phyloP scores from a whole-genome alignment of 2,888 invertebrate genomes.

The Abrostola triplasia region DNA sequence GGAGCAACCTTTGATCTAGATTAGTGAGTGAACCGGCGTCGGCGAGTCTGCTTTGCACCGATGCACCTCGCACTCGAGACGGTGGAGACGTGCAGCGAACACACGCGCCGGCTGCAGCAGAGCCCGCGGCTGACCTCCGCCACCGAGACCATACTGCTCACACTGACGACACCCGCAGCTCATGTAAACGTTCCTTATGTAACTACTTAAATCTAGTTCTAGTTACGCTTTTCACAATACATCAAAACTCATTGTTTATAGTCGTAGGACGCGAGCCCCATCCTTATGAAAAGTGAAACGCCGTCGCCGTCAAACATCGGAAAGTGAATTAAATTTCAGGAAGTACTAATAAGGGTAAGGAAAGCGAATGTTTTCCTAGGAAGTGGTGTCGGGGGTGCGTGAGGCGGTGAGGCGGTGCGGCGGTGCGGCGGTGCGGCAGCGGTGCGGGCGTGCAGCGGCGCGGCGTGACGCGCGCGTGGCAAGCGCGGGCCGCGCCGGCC shows the following conservation, averaged over 20 bases:
- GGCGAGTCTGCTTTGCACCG: slow-evolving; percentile 39
- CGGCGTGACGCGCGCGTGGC: slow-evolving; percentile 59
- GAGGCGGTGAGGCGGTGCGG: slow-evolving; percentile 52
- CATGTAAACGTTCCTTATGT: slow-evolving; percentile 50
- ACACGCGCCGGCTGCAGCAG: background rate
- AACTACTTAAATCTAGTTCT: slow-evolving; percentile 22
- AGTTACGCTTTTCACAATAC: slow-evolving; percentile 18
- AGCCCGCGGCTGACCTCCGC: slow-evolving; percentile 7
- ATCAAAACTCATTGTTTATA: slow-evolving; percentile 7
- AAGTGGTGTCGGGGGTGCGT: slow-evolving; percentile 64
- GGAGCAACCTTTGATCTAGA: slow-evolving; percentile 52
- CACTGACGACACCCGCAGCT: slow-evolving; percentile 20
- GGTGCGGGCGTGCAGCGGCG: slow-evolving; percentile 57
- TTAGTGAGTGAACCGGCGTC: slow-evolving; percentile 44
- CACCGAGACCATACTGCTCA: background rate
- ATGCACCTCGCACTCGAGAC: slow-evolving; percentile 32
- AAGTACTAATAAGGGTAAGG: slow-evolving; percentile 66
- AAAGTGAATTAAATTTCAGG: slow-evolving; percentile 64
- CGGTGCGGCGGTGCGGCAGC: slow-evolving; percentile 34
- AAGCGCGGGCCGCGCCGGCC: slow-evolving; percentile 63
- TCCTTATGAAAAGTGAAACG: slow-evolving; percentile 1
- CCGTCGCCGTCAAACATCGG: slow-evolving; percentile 38
- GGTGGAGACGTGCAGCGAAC: slow-evolving; percentile 26
- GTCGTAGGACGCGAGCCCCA: background rate
- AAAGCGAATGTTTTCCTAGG: slow-evolving; percentile 71